phyloP scores from a whole-genome alignment of 2,888 invertebrate genomes.

The Pachliopta kotzebuea region DNA sequence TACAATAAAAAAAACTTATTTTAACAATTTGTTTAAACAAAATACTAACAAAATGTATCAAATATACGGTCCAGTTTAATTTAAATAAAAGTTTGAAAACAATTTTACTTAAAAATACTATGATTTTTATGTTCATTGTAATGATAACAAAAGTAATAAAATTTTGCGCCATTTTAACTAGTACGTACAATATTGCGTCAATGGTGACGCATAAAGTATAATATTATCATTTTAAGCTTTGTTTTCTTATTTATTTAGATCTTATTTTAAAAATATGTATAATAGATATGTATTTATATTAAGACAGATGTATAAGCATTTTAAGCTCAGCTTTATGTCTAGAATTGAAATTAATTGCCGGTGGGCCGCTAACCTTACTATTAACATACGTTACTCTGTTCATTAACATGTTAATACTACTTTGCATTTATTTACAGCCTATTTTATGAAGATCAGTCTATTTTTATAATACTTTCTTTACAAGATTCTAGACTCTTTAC shows the following conservation, averaged over 20 bases:
- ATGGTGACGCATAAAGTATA: neutral
- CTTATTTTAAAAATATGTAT: conserved; percentile 12
- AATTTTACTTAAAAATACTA: too few species aligned
- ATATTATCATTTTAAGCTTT: conserved; percentile 13
- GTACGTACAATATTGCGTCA: neutral
- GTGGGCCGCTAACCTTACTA: conserved; percentile 17
- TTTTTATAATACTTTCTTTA: conserved; percentile 56
- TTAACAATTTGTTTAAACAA: neutral
- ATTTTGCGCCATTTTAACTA: neutral
- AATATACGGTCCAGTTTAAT: too few species aligned
- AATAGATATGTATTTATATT: conserved; percentile 27
- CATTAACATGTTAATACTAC: conserved; percentile 39
- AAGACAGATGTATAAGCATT: conserved; percentile 20
- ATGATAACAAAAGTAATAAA: too few species aligned
- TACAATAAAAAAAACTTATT: neutral
- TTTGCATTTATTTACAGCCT: conserved; percentile 53
- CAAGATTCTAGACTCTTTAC: conserved; percentile 11
- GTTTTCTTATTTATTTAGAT: conserved; percentile 9
- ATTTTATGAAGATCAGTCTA: conserved; percentile 63
- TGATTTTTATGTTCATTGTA: too few species aligned
- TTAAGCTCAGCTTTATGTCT: conserved; percentile 23
- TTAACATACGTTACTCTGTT: conserved; percentile 34
- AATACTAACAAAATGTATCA: neutral
- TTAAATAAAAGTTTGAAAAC: too few species aligned
- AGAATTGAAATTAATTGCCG: conserved; percentile 12